Percentiles rank a stretch among this genome's conserved stretches.
Conservation (phyloP, 2,888 invertebrate species). For the Hymenopus coronatus region DNA sequence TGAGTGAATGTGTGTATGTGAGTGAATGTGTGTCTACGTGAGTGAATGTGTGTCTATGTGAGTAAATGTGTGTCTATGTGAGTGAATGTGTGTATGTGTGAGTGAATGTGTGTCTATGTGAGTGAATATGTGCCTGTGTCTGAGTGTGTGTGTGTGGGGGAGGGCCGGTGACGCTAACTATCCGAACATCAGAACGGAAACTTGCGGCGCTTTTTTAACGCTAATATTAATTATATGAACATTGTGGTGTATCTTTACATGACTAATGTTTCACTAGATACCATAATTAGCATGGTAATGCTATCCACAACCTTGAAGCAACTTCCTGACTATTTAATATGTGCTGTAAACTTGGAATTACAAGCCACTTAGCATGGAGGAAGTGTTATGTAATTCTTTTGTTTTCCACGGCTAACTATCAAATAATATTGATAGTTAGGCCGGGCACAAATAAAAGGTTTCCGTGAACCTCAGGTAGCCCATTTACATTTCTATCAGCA, state of each 20-base stretch:
- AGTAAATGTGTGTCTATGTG: too few relatives aligned
- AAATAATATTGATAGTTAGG: neutral
- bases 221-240: neutral
- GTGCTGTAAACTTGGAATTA: neutral
- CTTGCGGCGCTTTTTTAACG: neutral
- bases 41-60: too few relatives aligned
- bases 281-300: neutral
- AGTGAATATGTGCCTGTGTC: too few relatives aligned
- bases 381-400: neutral
- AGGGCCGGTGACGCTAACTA: too few relatives aligned
- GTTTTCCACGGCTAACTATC: neutral
- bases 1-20: too few relatives aligned
- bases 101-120: too few relatives aligned
- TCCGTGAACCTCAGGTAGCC: neutral
- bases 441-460: neutral
- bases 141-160: too few relatives aligned
- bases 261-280: neutral
- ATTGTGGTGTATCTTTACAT: neutral
- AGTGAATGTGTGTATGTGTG: too few relatives aligned
- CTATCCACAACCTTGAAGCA: neutral
- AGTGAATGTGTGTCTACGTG: too few relatives aligned
- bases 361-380: neutral
- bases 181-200: neutral
- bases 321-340: neutral
- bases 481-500: neutral